These are phyloP conservation scores for Papilio protenor DNA, from an alignment of 2,888 invertebrate genomes.

Conservation along the genomic window DNA sequence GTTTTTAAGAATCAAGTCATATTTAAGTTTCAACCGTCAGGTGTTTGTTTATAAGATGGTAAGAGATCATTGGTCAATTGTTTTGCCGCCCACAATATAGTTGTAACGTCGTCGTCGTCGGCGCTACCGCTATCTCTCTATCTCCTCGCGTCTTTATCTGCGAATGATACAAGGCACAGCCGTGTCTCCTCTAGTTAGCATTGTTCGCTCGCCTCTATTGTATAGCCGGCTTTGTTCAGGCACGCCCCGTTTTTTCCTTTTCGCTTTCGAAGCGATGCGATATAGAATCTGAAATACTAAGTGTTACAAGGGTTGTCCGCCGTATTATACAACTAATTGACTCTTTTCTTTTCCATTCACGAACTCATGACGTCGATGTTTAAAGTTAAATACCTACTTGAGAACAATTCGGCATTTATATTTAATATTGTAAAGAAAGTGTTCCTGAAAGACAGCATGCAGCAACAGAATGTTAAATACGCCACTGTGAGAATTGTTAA, in stretches of 20 bases:
- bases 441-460: constrained; percentile 29
- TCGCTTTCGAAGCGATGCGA: constrained; percentile 70
- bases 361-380: constrained; percentile 21
- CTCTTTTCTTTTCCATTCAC: constrained; percentile 40
- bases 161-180: constrained; percentile 74
- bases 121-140: constrained; percentile 60
- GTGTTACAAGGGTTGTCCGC: constrained; percentile 55
- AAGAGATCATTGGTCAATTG: constrained; percentile 29
- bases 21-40: neutral
- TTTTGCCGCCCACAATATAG: constrained; percentile 25
- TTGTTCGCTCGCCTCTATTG: constrained; percentile 78
- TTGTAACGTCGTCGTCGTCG: constrained; percentile 14
- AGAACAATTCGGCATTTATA: constrained; percentile 14
- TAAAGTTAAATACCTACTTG: constrained; percentile 15
- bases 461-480: constrained; percentile 48
- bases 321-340: constrained; percentile 49
- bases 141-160: constrained; percentile 70
- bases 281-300: constrained; percentile 63
- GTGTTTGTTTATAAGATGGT: neutral
- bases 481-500: constrained; percentile 50
- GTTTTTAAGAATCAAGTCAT: constrained; percentile 1
- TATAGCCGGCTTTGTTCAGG: constrained; percentile 75
- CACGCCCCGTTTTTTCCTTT: constrained; percentile 81
- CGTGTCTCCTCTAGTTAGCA: constrained; percentile 75
- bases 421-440: constrained; percentile 35